These are phyloP conservation scores for Syngnathus scovelli DNA, from an alignment of 2,113 vertebrate species.

Conservation along the genomic window DNA sequence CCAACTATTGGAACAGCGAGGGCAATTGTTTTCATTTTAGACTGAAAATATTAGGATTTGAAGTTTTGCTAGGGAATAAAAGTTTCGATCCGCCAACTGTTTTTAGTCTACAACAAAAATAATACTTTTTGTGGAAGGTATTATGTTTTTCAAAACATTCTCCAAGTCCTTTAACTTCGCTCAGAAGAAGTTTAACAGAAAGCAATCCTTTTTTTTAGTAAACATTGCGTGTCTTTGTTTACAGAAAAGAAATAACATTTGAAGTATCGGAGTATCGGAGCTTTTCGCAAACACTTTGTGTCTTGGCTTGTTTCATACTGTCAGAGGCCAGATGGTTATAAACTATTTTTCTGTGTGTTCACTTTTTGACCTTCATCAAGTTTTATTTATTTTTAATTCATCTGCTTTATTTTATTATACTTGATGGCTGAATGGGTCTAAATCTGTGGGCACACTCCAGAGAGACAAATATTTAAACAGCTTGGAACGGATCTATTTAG, in stretches of 20 bases:
- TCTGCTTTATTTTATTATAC: not conserved
- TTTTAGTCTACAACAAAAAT: not conserved
- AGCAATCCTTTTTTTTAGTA: not conserved
- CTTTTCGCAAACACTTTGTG: conserved; percentile 15
- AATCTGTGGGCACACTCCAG: not conserved
- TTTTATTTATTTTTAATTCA: not conserved
- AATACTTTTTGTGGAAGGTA: not conserved
- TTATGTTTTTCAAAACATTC: not conserved
- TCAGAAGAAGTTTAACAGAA: not conserved
- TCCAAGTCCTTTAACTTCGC: not conserved
- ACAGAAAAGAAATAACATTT: conserved; percentile 7
- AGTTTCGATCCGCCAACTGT: not conserved
- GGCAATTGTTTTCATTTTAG: too few relatives aligned
- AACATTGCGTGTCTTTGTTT: conserved; percentile 8
- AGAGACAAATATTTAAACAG: not conserved
- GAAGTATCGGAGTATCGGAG: conserved; percentile 7
- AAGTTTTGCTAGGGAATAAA: too few relatives aligned
- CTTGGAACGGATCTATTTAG: too few relatives aligned
- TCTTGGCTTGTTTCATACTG: conserved; percentile 7
- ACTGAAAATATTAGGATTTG: too few relatives aligned
- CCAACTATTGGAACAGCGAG: too few relatives aligned
- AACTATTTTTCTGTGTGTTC: conserved; percentile 8
- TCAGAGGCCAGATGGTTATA: conserved; percentile 39
- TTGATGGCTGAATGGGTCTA: not conserved
- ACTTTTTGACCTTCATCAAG: not conserved